A percentile compares a stretch with the other conserved stretches of the same genome.
Conservation (phyloP, 2,113 vertebrate species). For the Aptenodytes forsteri region DNA sequence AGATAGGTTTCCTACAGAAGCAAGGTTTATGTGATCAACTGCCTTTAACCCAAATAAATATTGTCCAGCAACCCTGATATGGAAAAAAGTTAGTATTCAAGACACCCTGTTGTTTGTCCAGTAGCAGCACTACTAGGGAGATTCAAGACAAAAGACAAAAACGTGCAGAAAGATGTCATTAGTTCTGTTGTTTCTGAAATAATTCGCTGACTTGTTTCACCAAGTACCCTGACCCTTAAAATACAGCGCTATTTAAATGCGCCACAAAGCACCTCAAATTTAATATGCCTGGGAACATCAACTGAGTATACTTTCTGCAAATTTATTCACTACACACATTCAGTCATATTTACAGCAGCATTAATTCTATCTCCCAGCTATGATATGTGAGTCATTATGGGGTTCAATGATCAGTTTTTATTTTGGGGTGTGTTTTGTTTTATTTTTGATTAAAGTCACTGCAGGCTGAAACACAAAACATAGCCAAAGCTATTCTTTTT, state of each 20-base stretch:
- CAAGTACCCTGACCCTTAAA: background rate
- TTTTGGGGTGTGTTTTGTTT: background rate
- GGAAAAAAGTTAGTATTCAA: background rate
- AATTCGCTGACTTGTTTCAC: background rate
- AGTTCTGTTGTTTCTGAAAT: background rate
- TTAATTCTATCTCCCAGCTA: background rate
- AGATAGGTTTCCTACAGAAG: background rate
- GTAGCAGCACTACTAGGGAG: background rate
- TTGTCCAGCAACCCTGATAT: background rate
- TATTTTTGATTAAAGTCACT: background rate
- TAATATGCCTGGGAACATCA: background rate
- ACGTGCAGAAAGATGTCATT: background rate
- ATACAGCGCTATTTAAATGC: background rate
- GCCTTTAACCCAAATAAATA: background rate
- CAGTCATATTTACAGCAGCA: background rate
- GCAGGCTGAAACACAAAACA: background rate
- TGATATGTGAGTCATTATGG: background rate
- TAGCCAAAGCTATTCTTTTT: background rate
- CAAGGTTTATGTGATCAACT: background rate
- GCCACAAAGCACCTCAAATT: background rate
- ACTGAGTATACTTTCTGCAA: background rate
- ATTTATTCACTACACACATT: background rate
- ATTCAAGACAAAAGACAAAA: background rate
- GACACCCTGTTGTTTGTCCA: background rate
- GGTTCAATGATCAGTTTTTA: background rate